These are phyloP conservation scores for Caenorhabditis sp. DNA, from an alignment of 2,888 invertebrate genomes.

Conservation along the genomic window DNA sequence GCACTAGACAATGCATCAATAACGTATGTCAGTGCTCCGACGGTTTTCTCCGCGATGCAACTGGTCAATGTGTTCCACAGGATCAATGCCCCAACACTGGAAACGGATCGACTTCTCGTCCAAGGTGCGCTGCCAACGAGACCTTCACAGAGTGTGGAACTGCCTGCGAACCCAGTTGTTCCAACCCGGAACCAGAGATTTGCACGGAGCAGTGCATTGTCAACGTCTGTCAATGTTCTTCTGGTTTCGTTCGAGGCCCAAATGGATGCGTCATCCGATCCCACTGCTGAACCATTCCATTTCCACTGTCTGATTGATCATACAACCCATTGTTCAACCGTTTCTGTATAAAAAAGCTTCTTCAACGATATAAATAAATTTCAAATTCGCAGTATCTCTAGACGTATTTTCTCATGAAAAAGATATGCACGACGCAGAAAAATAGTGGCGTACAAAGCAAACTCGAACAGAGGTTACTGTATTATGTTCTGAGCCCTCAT, in stretches of 20 bases:
- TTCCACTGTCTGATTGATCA: background rate
- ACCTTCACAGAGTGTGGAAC: slow-evolving; percentile 36
- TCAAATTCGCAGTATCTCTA: too few species aligned
- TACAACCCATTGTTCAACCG: background rate
- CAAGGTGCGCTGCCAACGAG: slow-evolving; percentile 35
- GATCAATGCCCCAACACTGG: slow-evolving; percentile 22
- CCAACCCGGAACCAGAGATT: slow-evolving; percentile 20
- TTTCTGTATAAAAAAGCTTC: background rate
- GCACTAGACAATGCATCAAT: slow-evolving; percentile 40
- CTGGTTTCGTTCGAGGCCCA: slow-evolving; percentile 43
- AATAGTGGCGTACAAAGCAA: too few species aligned
- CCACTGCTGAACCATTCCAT: slow-evolving; percentile 15
- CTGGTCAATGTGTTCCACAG: slow-evolving; percentile 25
- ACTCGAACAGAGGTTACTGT: too few species aligned
- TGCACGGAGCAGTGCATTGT: slow-evolving; percentile 47
- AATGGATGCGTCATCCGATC: slow-evolving; percentile 27
- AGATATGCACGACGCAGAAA: too few species aligned
- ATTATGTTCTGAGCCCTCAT: too few species aligned
- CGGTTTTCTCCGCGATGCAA: slow-evolving; percentile 31
- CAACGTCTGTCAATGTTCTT: slow-evolving; percentile 43
- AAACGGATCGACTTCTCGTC: slow-evolving; percentile 24
- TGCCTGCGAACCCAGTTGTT: slow-evolving; percentile 38
- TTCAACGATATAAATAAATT: too few species aligned
- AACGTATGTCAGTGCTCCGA: slow-evolving; percentile 41
- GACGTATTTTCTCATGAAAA: too few species aligned